Percentiles rank a stretch among this genome's conserved stretches.
These are phyloP conservation scores for Onychorhynchus coronatus DNA, from an alignment of 2,113 vertebrate species.

Conservation along the genomic window DNA sequence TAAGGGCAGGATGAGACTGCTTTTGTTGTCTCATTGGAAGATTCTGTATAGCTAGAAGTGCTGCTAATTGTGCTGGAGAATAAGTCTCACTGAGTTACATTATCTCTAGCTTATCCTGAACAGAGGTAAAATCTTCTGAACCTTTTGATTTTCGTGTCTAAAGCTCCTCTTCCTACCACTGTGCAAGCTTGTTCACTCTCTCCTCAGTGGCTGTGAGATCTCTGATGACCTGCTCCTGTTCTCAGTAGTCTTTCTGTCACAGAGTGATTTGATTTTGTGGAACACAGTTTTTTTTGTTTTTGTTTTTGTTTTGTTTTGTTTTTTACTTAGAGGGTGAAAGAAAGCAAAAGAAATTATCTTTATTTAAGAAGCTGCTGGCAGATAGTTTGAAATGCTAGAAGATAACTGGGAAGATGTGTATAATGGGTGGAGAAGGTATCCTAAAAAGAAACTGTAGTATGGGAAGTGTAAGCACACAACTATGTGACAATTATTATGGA, in stretches of 20 bases:
- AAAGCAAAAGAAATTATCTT: neutral
- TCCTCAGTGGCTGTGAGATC: neutral
- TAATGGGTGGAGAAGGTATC: neutral
- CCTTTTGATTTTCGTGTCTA: neutral
- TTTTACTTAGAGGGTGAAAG: neutral
- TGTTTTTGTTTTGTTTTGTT: neutral
- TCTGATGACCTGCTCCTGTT: neutral
- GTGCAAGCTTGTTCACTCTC: neutral
- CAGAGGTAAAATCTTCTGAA: neutral
- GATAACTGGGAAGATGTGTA: rapidly evolving
- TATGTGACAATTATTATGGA: neutral
- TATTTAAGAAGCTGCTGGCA: neutral
- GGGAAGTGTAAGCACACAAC: neutral
- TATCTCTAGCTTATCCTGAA: neutral
- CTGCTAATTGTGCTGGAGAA: neutral
- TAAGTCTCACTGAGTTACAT: neutral
- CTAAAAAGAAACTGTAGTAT: neutral
- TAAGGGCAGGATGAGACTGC: neutral
- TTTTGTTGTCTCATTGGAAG: neutral
- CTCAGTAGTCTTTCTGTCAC: neutral
- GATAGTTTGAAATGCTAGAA: neutral
- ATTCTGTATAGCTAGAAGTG: neutral
- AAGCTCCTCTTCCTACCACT: neutral
- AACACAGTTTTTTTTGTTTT: neutral
- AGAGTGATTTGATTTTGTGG: neutral